Base-by-base conservation (phyloP, 2,888 invertebrate species). In the Plemyria rubiginata region DNA sequence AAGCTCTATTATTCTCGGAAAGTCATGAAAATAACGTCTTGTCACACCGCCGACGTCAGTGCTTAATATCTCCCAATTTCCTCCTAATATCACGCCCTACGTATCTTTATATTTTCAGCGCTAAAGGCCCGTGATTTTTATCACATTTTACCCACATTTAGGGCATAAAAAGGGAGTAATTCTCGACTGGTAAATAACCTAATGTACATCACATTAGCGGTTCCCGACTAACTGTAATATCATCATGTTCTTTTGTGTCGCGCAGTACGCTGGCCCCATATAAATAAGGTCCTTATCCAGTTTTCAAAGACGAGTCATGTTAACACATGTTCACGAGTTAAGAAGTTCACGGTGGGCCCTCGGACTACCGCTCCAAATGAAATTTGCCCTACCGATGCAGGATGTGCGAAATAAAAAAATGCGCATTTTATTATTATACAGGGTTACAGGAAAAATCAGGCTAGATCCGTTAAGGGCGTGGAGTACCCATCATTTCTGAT, bases 251-350 rank as follows among this genome's bases (percentile, higher is more conserved):
- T 84, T 86, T 87, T 86, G 83, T 88, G 89, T 88, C 85, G 85
- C 82, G 74, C 73, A 82, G 85, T 82, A 91, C 91, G 91, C 86
- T 86, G 78, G 87, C 81, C 87, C 87, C 90, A 92, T 90, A 92
- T 87, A 91, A 91, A 92, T 90, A 90, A 89, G 92, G 85, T 82
- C 78, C 81, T 88, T 90, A 90, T 86, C 84, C 86, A 88, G 84
- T 91, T 90, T 92, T 90, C 88, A 87, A 89, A 91, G 89, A 87
- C 79, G 86, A 86, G 76, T 83, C 84, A 80, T 87, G 91, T 87
- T 88, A 91, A 90, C 91, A 90, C 90, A 85, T 90, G 90, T 88
- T 86, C 77, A 70, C 75, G 77, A 86, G 83, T 85, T 86, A 70
- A 78, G 81, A 87, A 88, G 84, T 87, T 88, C 84, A 82, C 77